phyloP scores from a whole-genome alignment of 2,888 invertebrate species.

The Raillietiella orientalis region DNA sequence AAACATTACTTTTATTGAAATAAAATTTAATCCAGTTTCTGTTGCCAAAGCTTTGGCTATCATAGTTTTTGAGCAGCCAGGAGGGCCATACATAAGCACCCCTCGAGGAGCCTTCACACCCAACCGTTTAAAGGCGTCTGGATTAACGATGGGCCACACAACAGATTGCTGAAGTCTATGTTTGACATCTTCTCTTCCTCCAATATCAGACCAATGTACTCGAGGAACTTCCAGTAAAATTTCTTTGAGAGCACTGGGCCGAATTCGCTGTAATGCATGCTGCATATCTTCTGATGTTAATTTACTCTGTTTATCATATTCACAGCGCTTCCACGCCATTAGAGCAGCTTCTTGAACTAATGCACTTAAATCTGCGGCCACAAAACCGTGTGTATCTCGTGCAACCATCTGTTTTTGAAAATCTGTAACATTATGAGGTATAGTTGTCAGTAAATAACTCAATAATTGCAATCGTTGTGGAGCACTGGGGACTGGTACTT shows the following conservation, averaged over 20 bases:
- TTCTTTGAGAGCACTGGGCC: slow-evolving; percentile 73
- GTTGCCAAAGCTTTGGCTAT: slow-evolving; percentile 87
- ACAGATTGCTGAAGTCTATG: slow-evolving; percentile 54
- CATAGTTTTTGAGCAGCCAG: slow-evolving; percentile 95
- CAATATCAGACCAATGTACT: slow-evolving; percentile 62
- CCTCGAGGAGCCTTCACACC: slow-evolving; percentile 63
- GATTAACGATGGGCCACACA: slow-evolving; percentile 69
- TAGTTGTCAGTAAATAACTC: slow-evolving; percentile 21
- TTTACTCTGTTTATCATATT: no score
- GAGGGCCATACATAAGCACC: slow-evolving; percentile 79
- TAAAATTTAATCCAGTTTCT: slow-evolving; percentile 74
- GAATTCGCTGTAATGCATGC: slow-evolving; percentile 15
- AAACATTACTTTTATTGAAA: slow-evolving; percentile 43
- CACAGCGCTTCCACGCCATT: slow-evolving; percentile 17
- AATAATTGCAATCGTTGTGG: slow-evolving; percentile 30
- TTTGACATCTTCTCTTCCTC: slow-evolving; percentile 60
- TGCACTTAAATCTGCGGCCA: slow-evolving; percentile 52
- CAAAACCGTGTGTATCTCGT: slow-evolving; percentile 50
- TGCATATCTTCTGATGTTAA: slow-evolving; percentile 9
- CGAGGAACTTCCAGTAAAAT: slow-evolving; percentile 56
- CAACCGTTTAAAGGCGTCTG: slow-evolving; percentile 40
- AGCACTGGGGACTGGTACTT: slow-evolving; percentile 38
- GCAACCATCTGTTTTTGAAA: slow-evolving; percentile 26
- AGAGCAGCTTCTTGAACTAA: slow-evolving; percentile 41
- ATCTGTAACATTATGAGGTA: slow-evolving; percentile 20